Percentiles rank a stretch among this genome's conserved stretches.
phyloP scores from a whole-genome alignment of 2,113 vertebrate genomes.

The Uropsilus gracilis region DNA sequence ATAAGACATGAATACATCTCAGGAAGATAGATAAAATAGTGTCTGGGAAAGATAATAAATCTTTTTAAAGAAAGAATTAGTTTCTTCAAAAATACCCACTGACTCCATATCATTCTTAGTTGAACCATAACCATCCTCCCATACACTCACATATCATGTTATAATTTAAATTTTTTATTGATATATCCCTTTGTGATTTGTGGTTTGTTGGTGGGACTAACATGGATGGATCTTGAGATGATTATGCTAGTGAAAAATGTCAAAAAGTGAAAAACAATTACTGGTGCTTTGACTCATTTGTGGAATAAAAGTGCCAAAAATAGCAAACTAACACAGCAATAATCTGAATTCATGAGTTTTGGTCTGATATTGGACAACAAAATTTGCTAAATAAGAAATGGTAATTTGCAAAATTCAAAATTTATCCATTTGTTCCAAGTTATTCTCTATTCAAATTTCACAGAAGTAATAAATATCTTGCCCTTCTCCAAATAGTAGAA shows the following conservation, averaged over 20 bases:
- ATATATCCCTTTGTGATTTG: not conserved
- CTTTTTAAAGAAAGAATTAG: not conserved
- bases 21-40: not conserved
- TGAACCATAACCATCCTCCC: not conserved
- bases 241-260: too few species aligned
- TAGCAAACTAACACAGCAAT: too few species aligned
- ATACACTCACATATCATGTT: not conserved
- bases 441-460: not conserved
- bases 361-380: not conserved
- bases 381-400: not conserved
- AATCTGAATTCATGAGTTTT: not conserved
- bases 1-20: not conserved
- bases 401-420: slow-evolving; percentile 9
- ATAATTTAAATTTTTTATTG: not conserved
- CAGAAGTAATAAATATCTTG: not conserved
- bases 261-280: too few species aligned
- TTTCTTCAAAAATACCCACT: not conserved
- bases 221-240: not conserved
- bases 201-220: not conserved
- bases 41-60: not conserved
- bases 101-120: not conserved
- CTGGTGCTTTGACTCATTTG: not conserved
- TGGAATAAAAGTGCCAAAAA: not conserved
- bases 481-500: not conserved
- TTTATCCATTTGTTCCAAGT: not conserved